phyloP scores from a whole-genome alignment of 2,797 vertebrate species.

The Pempheris klunzingeri region DNA sequence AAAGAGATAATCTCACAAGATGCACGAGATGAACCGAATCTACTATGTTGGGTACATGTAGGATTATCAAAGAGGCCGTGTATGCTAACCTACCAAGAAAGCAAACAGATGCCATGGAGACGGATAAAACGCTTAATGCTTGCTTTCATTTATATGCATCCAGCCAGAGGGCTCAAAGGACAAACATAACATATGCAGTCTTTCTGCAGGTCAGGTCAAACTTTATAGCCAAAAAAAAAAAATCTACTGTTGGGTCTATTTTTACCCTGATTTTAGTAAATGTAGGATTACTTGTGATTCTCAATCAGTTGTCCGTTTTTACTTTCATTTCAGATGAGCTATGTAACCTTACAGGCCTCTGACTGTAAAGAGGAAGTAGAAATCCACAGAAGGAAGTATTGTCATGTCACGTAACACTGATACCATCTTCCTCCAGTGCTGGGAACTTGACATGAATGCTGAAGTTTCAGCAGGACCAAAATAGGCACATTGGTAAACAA shows the following conservation, averaged over 20 bases:
- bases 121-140: constrained; percentile 38
- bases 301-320: background rate
- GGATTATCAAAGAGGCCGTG: constrained; percentile 42
- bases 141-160: constrained; percentile 11
- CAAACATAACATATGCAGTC: constrained; percentile 1
- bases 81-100: constrained; percentile 1
- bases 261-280: background rate
- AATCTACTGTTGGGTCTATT: background rate
- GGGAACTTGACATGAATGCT: constrained; percentile 24
- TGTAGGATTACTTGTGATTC: background rate
- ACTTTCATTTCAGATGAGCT: background rate
- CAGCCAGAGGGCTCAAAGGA: constrained; percentile 1
- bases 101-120: constrained; percentile 47
- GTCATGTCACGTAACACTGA: constrained; percentile 24
- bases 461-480: constrained; percentile 11
- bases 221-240: background rate
- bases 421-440: background rate
- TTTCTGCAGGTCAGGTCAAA: background rate
- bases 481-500: background rate
- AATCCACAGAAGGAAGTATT: constrained; percentile 52
- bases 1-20: constrained; percentile 47
- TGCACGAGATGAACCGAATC: constrained; percentile 27
- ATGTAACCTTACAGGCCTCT: background rate
- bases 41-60: constrained; percentile 3
- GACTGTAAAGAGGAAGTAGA: constrained; percentile 55